Evolutionary conservation across 1,140 invertebrate species (phyloP), one percentile per base, ranked within the genome.

Genomic region (Drosophila oshimai): DNA sequence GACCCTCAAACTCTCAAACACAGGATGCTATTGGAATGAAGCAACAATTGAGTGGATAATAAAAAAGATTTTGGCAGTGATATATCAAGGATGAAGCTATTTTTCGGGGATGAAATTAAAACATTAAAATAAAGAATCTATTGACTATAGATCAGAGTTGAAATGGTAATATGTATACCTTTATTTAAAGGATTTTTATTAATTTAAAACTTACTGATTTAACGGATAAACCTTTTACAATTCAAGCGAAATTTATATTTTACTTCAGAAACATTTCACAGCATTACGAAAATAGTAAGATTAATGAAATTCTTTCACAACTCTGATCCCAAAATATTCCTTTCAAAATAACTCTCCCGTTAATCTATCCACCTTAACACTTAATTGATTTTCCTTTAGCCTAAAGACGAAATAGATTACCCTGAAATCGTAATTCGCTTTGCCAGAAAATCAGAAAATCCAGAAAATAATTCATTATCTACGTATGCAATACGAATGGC

Each of bases 401-500:
- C 39, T 29, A 37, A 45, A 24, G 15, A 12, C 37, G 5, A 22
- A 57, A 58, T 22, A 57, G 39, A 36, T 64, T 42, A 24, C 24
- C 54, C 31, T 61, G 15, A 39, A 50, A 62, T 60, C 31, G 20
- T 34, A 18, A 62, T 62, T 50, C 44, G 42, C 20, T 41, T 24
- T 47, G 61, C 33, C 6, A 39, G 33, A 39, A 60, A 51, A 17
- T 44, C 13, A n/a, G n/a, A n/a, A 44, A 15, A 9, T 12, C 13
- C 10, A 26, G 3, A n/a, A n/a, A n/a, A 22, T 51, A 71, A 71
- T 71, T 60, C 53, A 71, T 71, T 71, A 71, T 50, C 15, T 17
- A 71, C 45, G 67, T 50, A 46, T 33, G 22, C 31, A 18, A 37
- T 64, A 54, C 46, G 39, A 53, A 72, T 73, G 28, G 31, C 53